Evolutionary conservation across 2,797 vertebrate species (phyloP), one percentile per base, ranked within the genome.

Genomic region (Labeo calbasu): DNA sequence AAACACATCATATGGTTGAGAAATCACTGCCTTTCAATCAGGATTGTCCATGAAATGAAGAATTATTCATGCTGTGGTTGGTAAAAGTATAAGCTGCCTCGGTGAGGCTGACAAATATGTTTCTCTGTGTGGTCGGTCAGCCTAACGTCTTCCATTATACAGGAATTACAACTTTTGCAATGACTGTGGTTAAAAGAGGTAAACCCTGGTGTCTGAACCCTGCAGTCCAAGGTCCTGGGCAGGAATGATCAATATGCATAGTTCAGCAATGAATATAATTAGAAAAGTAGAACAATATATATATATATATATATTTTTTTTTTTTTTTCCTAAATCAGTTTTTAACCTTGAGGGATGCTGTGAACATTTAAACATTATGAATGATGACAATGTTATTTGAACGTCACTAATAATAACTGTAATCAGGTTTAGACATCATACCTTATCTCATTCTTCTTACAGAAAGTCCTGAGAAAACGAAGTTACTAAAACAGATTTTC

Each of bases 121-220:
- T 19, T 70, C 9, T 69, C 36, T 51, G 53, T 55, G 40, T 28
- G 75, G 66, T 76, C 32, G 9, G 63, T 68, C 19, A 69, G 23
- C 28, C 32, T 51, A 25, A 77, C 4, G 1, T 55, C 17, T 28
- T 75, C 46, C 46, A n/a, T 66, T 66, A 69, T 57, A 69, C 8
- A 46, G 51, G 17, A 77, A 77, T 66, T 43, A 28, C 5, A 57
- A 32, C 1, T 59, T 69, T 70, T 69, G 63, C 17, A 83, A 69
- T 77, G 73, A 14, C 23, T 69, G n/a, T 55, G 59, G 71, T 66
- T 82, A 76, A 76, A 50, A 48, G 48, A 71, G 36, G 36, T 51
- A 63, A 89, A 91, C 87, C 80, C 17, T 57, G 53, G 21, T 48
- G 88, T 51, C 12, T 77, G n/a, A 65, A 75, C 25, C 15, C 32